Evolutionary conservation across 2,888 invertebrate species (phyloP).

Genomic region (Drosophila pegasa): DNA sequence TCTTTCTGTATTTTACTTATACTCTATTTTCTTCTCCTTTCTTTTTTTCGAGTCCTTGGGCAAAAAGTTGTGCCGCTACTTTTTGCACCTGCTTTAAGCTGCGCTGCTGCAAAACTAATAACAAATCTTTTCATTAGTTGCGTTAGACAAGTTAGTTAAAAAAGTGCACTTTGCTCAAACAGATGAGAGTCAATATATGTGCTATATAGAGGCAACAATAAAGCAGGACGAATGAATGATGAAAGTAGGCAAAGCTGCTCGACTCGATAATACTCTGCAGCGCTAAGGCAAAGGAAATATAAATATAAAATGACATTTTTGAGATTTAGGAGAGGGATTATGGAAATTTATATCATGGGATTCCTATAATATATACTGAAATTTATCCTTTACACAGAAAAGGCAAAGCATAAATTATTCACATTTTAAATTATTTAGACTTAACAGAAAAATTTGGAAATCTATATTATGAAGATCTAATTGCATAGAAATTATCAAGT

Average conservation of each 20-base stretch:
- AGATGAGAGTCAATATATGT: constrained; percentile 52
- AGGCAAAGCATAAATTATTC: too few species aligned
- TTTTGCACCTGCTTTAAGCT: constrained; percentile 65
- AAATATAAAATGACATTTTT: too few species aligned
- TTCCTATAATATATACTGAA: too few species aligned
- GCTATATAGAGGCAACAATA: constrained; percentile 28
- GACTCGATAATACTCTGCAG: not conserved
- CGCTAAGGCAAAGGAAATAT: not conserved
- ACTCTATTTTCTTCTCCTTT: not conserved
- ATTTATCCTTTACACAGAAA: too few species aligned
- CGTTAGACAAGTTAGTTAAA: constrained; percentile 80
- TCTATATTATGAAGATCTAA: too few species aligned
- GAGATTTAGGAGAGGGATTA: too few species aligned
- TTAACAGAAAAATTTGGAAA: too few species aligned
- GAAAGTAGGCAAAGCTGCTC: not conserved
- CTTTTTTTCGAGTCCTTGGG: constrained; percentile 15
- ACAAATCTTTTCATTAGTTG: constrained; percentile 81
- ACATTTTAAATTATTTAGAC: too few species aligned
- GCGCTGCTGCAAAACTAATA: constrained; percentile 66
- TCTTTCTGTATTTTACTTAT: constrained; percentile 13
- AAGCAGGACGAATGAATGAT: constrained; percentile 8
- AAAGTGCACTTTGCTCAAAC: constrained; percentile 71
- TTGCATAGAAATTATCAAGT: too few species aligned
- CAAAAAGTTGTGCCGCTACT: constrained; percentile 55
- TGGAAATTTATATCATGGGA: too few species aligned